phyloP scores from a whole-genome alignment of 2,888 invertebrate species.

The Scaptomyza parva region DNA sequence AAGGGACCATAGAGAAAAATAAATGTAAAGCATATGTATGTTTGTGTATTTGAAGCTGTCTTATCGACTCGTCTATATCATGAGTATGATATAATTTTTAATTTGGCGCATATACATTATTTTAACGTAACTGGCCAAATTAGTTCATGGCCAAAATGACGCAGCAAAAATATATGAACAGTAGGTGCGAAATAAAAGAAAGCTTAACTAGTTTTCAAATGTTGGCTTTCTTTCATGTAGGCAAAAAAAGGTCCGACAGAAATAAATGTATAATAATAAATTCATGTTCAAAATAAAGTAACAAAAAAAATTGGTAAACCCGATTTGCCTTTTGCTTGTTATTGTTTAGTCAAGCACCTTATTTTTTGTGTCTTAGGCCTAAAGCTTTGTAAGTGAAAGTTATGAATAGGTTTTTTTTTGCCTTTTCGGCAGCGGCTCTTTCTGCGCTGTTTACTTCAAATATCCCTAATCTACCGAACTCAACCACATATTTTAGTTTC shows the following conservation, averaged over 20 bases:
- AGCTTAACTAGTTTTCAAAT: conserved; percentile 46
- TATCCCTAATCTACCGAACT: background rate
- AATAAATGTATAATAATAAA: conserved; percentile 12
- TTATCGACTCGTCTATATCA: conserved; percentile 25
- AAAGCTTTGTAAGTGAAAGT: conserved; percentile 35
- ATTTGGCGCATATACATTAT: background rate
- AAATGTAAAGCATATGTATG: conserved; percentile 7
- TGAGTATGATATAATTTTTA: conserved; percentile 37
- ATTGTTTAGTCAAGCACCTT: conserved; percentile 1
- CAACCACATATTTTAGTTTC: conserved; percentile 6
- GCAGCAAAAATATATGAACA: conserved; percentile 3
- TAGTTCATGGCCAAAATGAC: conserved; percentile 55
- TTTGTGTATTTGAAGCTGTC: conserved; percentile 36
- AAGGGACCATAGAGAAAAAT: conserved; percentile 1
- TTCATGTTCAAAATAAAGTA: conserved; percentile 21
- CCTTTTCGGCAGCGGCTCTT: background rate
- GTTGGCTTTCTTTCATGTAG: conserved; percentile 28
- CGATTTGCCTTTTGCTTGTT: background rate
- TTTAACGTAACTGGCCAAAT: conserved; percentile 51
- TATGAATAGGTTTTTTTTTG: background rate
- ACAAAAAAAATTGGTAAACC: too few species aligned
- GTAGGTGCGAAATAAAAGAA: conserved; percentile 54
- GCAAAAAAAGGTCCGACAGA: conserved; percentile 5
- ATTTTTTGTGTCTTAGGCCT: conserved; percentile 29
- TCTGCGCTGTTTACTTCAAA: background rate